Evolutionary conservation across 2,113 vertebrate species (phyloP), one percentile per base, ranked within the genome.

Genomic region (Carassius auratus): DNA sequence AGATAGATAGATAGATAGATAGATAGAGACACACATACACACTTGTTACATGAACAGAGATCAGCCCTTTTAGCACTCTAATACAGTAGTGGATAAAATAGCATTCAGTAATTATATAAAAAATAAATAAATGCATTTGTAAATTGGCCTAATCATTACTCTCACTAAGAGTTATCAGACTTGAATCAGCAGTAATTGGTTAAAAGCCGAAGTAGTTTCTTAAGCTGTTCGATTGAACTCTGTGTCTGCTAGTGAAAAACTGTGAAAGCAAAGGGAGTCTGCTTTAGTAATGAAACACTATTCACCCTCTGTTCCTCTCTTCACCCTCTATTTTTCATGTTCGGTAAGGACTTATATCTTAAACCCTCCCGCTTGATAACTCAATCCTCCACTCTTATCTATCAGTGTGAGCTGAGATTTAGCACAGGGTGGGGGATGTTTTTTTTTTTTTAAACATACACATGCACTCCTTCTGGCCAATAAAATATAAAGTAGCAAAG

Each of bases 331-430:
- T 88, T 85, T 74, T 45, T 10, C 8, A 86, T 77, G 84, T 92
- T 92, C 79, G 89, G 90, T 5, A 13, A 50, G 87, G 88, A 92
- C 91, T 92, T 92, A 90, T 92, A 91, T 93, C 90, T 93, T 90
- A 92, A 93, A 92, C 86, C 88, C 80, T 78, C 86, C 89, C 87
- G 79, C 89, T 93, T 92, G 87, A 92, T 94, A 92, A 92, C 91
- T 94, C 92, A 91, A 92, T 93, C 92, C 88, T 57, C 38, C 66
- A 17, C 55, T 90, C 91, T 93, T 92, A 93, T 93, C 92, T 90
- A 1, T 83, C 89, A 89, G 88, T 88, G 89, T 81, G 91, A 50
- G 86, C 85, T 77, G 85, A 92, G 91, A 93, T 94, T 92, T 91
- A 93, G 86, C 89, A 86, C 62, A 76, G 88, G 89, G 73, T 84